Base-by-base conservation (phyloP, 2,113 vertebrate species). In the Suricata suricatta region DNA sequence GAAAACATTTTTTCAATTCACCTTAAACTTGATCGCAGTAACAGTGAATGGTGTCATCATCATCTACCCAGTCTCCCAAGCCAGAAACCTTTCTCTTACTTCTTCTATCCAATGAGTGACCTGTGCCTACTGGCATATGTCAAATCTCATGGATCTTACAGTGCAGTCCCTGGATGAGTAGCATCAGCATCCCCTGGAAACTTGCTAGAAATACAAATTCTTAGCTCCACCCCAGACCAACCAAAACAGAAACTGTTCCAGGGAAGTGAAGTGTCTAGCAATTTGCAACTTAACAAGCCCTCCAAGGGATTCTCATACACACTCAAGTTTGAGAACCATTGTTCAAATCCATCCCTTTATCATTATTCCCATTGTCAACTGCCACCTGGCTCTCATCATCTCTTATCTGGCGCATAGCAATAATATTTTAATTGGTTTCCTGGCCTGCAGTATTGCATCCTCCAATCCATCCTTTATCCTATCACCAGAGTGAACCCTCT, bases 1-100 rank as follows among this genome's bases (percentile, higher is more conserved):
- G 29, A 44, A 69, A 13, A 60, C 8, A 21, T 47, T 80, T 41
- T 81, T 92, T 52, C 47, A 88, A 17, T 47, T 93, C 89, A 88
- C 57, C 21, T 83, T 80, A 92, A 94, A 97, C 10, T 93, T 96
- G 60, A 41, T 81, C 11, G 81, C 85, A 93, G 21, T 93, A 81
- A 90, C 35, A 21, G 21, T 71, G 21, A 90, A 57, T 68, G 47
- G 10, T 41, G 41, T 41, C 76, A 16, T 54, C 33, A 93, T 13
- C 57, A 71, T 93, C 44, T 68, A 76, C 5, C 29, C 38, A 93
- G 50, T 25, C 5, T 71, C 50, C 9, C 8, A 88, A 64, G 23
- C 5, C 41, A 95, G 81, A 83, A 93, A 90, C 0, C 33, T 71
- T 96, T 69, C 69, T 57, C 72, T 88, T 63, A 52, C 21, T 91